Conservation (phyloP, 2,888 invertebrate genomes). For the Ophonus ardosiacus region DNA sequence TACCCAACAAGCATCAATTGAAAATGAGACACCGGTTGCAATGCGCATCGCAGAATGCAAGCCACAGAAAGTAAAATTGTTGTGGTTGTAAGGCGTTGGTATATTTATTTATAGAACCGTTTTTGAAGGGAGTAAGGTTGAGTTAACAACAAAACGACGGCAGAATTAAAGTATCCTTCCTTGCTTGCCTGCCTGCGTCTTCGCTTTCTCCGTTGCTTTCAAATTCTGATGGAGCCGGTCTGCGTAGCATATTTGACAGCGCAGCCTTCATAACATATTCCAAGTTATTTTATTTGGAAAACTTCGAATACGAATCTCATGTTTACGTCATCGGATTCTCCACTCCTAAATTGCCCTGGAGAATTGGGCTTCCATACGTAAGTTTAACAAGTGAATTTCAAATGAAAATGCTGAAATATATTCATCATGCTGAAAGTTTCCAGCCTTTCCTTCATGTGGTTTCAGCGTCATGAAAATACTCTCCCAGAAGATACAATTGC, state of each 20-base stretch:
- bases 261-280: constrained; percentile 63
- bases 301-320: constrained; percentile 64
- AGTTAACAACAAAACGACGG: background rate
- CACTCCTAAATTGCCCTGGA: constrained; percentile 64
- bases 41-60: too few relatives aligned
- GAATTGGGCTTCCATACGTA: constrained; percentile 61
- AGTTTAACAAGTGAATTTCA: constrained; percentile 62
- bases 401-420: constrained; percentile 63
- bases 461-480: background rate
- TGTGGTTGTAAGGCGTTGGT: background rate
- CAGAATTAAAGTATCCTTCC: background rate
- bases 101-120: background rate
- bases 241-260: constrained; percentile 60
- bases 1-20: too few relatives aligned
- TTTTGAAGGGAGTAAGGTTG: background rate
- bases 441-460: background rate
- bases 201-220: background rate
- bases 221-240: constrained; percentile 43
- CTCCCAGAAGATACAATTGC: background rate
- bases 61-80: too few relatives aligned
- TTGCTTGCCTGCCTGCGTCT: background rate
- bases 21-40: too few relatives aligned
- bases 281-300: constrained; percentile 64
- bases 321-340: constrained; percentile 63
- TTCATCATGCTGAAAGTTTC: constrained; percentile 56